These are phyloP conservation scores for Dicyrtomina minuta DNA, from an alignment of 2,888 invertebrate species.

Conservation along the genomic window DNA sequence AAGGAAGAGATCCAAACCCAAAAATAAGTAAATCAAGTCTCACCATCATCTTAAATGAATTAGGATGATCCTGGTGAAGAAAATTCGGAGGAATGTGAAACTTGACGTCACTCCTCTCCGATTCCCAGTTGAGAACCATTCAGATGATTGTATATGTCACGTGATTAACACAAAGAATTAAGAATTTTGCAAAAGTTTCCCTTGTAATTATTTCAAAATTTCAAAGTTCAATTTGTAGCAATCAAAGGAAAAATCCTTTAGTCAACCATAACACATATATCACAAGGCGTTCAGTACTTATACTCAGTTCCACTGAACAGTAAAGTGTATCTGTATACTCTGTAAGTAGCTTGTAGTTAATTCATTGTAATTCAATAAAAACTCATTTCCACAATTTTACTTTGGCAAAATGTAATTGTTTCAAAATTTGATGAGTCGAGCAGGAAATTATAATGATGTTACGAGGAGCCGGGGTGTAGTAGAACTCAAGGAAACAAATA, in stretches of 20 bases:
- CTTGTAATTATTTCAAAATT: neutral
- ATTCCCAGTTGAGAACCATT: constrained; percentile 53
- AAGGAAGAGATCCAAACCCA: neutral
- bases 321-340: too few species aligned
- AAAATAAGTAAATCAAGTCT: constrained; percentile 29
- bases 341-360: too few species aligned
- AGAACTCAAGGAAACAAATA: neutral
- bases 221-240: neutral
- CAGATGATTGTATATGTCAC: constrained; percentile 37
- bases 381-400: too few species aligned
- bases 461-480: neutral
- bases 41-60: constrained; percentile 51
- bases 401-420: too few species aligned
- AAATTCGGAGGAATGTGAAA: constrained; percentile 52
- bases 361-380: too few species aligned
- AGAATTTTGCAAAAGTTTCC: constrained; percentile 3
- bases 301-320: too few species aligned
- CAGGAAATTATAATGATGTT: too few species aligned
- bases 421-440: too few species aligned
- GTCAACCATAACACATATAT: too few species aligned
- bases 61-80: constrained; percentile 47
- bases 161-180: constrained; percentile 13
- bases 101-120: constrained; percentile 51
- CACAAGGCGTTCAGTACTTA: too few species aligned
- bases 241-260: too few species aligned